These are phyloP conservation scores for Dendroctonus ponderosae DNA, from an alignment of 1,140 invertebrate genomes.

Conservation along the genomic window DNA sequence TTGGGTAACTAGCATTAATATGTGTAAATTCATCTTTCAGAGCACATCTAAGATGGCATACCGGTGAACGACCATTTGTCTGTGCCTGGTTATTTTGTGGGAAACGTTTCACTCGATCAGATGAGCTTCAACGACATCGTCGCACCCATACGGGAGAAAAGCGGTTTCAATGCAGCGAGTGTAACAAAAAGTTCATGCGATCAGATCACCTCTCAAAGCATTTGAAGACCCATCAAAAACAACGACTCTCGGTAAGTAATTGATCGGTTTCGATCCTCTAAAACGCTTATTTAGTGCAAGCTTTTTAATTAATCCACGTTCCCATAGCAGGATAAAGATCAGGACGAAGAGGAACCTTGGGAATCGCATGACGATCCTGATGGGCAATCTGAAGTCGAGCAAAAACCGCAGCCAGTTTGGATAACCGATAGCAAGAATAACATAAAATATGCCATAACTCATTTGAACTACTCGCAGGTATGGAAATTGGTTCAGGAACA, in stretches of 20 bases:
- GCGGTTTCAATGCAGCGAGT: conserved; percentile 78
- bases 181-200: conserved; percentile 84
- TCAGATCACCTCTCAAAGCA: conserved; percentile 87
- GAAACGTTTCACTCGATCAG: conserved; percentile 90
- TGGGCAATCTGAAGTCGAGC: conserved; percentile 22
- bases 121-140: conserved; percentile 89
- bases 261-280: conserved; percentile 8
- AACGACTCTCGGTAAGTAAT: conserved; percentile 62
- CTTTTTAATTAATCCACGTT: neutral
- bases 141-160: conserved; percentile 91
- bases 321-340: conserved; percentile 33
- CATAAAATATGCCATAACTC: conserved; percentile 50
- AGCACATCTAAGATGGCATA: conserved; percentile 81
- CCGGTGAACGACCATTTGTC: conserved; percentile 81
- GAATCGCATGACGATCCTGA: conserved; percentile 37
- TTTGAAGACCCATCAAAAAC: conserved; percentile 80
- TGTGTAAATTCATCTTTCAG: conserved; percentile 46
- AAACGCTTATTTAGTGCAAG: neutral
- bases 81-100: conserved; percentile 83
- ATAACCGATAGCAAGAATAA: conserved; percentile 49
- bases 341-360: conserved; percentile 34
- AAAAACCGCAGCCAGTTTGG: conserved; percentile 42
- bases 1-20: too few relatives aligned
- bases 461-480: conserved; percentile 50
- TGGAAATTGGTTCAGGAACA: neutral